Conservation (phyloP, 2,797 vertebrate species). For the Triplophysa yarkandensis region DNA sequence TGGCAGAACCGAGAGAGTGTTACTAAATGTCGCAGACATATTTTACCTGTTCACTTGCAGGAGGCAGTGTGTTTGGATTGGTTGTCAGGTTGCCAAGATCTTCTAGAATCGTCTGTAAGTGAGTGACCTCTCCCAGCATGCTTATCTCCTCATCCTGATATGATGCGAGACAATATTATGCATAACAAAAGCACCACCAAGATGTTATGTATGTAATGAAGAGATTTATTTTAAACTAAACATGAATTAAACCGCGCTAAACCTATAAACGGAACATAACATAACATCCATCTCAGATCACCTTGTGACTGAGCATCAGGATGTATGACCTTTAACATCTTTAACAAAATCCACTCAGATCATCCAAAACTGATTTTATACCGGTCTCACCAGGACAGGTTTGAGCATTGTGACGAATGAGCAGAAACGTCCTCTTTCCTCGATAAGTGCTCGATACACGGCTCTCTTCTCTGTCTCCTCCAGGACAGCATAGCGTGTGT, state of each 20-base stretch:
- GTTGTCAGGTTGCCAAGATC: slow-evolving; percentile 77
- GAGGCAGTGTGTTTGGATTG: slow-evolving; percentile 78
- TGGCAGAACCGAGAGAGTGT: no score
- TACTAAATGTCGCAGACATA: neutral
- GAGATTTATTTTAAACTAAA: neutral
- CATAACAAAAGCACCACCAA: neutral
- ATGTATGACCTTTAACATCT: neutral
- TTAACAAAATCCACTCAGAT: neutral
- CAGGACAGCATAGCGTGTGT: slow-evolving; percentile 77
- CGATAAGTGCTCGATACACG: slow-evolving; percentile 77
- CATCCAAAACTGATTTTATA: neutral
- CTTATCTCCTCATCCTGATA: slow-evolving; percentile 82
- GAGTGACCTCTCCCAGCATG: slow-evolving; percentile 84
- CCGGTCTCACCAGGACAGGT: slow-evolving; percentile 81
- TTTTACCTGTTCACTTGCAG: slow-evolving; percentile 79
- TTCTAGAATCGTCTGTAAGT: slow-evolving; percentile 82
- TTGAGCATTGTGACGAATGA: slow-evolving; percentile 80
- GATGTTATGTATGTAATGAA: neutral
- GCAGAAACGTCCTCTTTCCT: slow-evolving; percentile 81
- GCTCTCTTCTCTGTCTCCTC: slow-evolving; percentile 83
- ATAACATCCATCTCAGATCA: neutral
- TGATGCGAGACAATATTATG: neutral
- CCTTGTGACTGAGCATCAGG: neutral
- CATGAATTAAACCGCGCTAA: neutral
- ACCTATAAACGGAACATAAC: neutral